Percentiles rank a stretch among this genome's conserved stretches.
These are phyloP conservation scores for Malthinus flaveolus DNA, from an alignment of 2,888 invertebrate species.

Conservation along the genomic window DNA sequence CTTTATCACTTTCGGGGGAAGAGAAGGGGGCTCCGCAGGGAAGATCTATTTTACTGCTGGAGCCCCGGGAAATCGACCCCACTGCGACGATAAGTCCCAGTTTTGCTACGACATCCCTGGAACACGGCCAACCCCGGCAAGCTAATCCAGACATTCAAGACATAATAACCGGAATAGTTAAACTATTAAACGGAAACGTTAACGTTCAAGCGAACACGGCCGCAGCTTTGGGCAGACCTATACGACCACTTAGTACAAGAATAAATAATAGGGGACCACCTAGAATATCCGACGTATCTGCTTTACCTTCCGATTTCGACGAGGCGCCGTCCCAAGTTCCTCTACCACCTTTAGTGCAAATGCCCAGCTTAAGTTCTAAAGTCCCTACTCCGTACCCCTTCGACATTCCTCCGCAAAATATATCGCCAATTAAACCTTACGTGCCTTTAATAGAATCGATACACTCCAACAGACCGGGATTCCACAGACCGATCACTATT, in stretches of 20 bases:
- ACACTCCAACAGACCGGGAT: constrained; percentile 55
- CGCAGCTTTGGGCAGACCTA: constrained; percentile 58
- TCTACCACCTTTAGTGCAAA: constrained; percentile 54
- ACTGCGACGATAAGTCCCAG: constrained; percentile 55
- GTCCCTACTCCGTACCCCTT: constrained; percentile 76
- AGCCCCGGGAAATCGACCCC: constrained; percentile 63
- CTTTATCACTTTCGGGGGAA: constrained; percentile 71
- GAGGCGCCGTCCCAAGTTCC: constrained; percentile 57
- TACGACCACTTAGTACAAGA: constrained; percentile 71
- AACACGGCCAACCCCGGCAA: constrained; percentile 55
- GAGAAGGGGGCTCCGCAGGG: constrained; percentile 74
- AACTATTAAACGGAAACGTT: constrained; percentile 84
- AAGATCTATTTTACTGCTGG: constrained; percentile 66
- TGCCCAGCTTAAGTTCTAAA: constrained; percentile 57
- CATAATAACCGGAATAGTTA: constrained; percentile 87
- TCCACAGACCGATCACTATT: constrained; percentile 58
- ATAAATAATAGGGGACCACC: constrained; percentile 92
- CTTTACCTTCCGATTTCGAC: constrained; percentile 70
- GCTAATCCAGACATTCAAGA: constrained; percentile 83
- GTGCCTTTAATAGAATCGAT: constrained; percentile 72
- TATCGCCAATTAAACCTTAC: constrained; percentile 62
- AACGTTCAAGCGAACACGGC: constrained; percentile 80
- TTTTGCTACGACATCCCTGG: constrained; percentile 60
- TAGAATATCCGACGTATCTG: constrained; percentile 76
- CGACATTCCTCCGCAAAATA: constrained; percentile 66